Base-by-base conservation (phyloP, 2,113 vertebrate genomes). In the Thunnus maccoyii region DNA sequence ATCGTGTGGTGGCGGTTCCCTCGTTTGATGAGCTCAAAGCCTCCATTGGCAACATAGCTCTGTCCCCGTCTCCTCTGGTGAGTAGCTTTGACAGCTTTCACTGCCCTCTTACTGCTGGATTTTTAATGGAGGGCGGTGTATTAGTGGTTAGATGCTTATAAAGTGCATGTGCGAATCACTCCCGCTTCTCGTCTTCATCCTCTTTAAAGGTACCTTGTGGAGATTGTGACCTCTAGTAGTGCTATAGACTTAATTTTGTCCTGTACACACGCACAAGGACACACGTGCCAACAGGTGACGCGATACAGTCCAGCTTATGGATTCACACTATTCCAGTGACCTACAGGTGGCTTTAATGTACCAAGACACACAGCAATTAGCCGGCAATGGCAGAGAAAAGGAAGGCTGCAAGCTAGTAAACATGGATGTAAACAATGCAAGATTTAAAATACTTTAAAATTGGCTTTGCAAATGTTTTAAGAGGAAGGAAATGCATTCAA, bases 1-100 rank as follows among this genome's bases (percentile, higher is more conserved):
- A 99, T 54, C 86, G 90, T 10, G 91, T 96, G 18, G 95, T 91
- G 1, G 58, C 95, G 0, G 87, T 52, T 3, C 97, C 97, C 0
- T 97, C 97, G 0, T 96, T 99, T 44, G 98, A 98, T 12, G 97
- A 97, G 91, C 95, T 99, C 79, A 98, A 96, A 92, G 98, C 97
- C 0, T 99, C 98, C 0, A 90, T 99, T 57, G 97, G 98, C 89
- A 98, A 97, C 96, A 99, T 99, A 14, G 95, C 97, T 0, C 96
- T 99, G 30, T 98, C 97, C 16, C 97, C 98, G 0, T 98, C 97
- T 11, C 97, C 96, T 2, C 91, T 99, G 97, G 98, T 99, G 95
- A 99, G 98, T 97, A 41, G 56, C 62, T 15, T 46, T 76, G 27
- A 69, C 65, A 1, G n/a, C 36, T 22, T 57, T 30, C 63, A 16